Percentiles rank a stretch among this genome's conserved stretches.
These are phyloP conservation scores for Odocoileus hemionus DNA, from an alignment of 2,113 vertebrate genomes.

Conservation along the genomic window DNA sequence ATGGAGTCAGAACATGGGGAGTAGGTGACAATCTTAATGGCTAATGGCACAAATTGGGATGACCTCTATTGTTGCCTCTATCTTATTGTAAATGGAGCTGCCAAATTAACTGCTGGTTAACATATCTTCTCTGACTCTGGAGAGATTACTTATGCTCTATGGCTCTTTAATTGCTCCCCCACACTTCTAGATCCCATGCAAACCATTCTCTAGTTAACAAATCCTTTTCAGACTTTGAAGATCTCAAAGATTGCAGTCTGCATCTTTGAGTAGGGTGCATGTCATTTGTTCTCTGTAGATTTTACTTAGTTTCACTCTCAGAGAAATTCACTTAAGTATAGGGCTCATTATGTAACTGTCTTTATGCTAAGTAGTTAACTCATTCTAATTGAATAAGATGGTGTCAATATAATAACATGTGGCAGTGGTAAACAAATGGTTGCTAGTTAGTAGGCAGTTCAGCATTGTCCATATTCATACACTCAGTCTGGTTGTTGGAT, in stretches of 20 bases:
- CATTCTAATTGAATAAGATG: background rate
- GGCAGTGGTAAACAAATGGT: background rate
- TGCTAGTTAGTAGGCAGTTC: background rate
- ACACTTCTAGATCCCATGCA: background rate
- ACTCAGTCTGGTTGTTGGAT: background rate
- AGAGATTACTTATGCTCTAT: background rate
- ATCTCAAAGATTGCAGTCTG: background rate
- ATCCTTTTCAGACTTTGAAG: background rate
- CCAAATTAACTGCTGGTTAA: background rate
- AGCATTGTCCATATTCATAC: background rate
- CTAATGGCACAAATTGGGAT: background rate
- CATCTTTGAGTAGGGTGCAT: background rate
- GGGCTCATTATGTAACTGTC: background rate
- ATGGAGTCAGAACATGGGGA: background rate
- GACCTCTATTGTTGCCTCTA: background rate
- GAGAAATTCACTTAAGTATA: background rate
- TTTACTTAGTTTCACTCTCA: conserved; percentile 2
- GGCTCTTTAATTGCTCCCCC: background rate
- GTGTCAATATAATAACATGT: background rate
- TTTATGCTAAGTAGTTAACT: background rate
- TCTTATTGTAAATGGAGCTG: background rate
- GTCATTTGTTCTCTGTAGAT: background rate
- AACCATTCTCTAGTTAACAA: background rate
- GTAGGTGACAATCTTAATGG: background rate
- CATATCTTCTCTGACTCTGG: background rate